These are phyloP conservation scores for Enteromius fasciolatus DNA, from an alignment of 2,797 vertebrate species.

Conservation along the genomic window DNA sequence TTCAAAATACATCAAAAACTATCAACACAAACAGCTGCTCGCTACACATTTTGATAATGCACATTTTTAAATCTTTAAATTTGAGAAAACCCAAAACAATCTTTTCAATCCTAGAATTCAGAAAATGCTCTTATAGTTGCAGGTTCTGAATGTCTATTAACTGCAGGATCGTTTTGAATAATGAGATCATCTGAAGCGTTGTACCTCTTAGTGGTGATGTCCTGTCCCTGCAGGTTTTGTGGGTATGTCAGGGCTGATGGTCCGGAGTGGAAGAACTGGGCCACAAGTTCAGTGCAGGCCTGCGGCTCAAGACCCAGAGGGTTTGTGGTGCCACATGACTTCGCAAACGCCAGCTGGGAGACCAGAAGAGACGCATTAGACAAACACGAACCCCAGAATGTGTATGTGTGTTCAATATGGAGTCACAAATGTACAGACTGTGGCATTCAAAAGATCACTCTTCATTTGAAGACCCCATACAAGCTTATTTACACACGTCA, in stretches of 20 bases:
- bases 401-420: not conserved
- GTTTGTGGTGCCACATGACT: slow-evolving; percentile 85
- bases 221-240: slow-evolving; percentile 80
- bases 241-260: slow-evolving; percentile 73
- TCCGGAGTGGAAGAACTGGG: slow-evolving; percentile 85
- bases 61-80: no score
- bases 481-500: not conserved
- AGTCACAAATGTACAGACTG: not conserved
- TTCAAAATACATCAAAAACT: no score
- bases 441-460: not conserved
- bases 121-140: no score
- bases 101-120: no score
- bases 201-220: slow-evolving; percentile 97
- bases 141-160: no score
- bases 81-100: no score
- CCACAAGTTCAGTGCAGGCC: slow-evolving; percentile 79
- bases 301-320: slow-evolving; percentile 84
- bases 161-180: not conserved
- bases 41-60: no score
- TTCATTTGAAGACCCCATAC: not conserved
- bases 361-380: slow-evolving; percentile 22
- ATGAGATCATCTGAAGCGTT: no score
- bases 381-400: not conserved
- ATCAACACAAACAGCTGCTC: no score
- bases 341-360: slow-evolving; percentile 86